Evolutionary conservation across 1,140 invertebrate species (phyloP), one percentile per base, ranked within the genome.

Genomic region (Zaprionus ornatus): DNA sequence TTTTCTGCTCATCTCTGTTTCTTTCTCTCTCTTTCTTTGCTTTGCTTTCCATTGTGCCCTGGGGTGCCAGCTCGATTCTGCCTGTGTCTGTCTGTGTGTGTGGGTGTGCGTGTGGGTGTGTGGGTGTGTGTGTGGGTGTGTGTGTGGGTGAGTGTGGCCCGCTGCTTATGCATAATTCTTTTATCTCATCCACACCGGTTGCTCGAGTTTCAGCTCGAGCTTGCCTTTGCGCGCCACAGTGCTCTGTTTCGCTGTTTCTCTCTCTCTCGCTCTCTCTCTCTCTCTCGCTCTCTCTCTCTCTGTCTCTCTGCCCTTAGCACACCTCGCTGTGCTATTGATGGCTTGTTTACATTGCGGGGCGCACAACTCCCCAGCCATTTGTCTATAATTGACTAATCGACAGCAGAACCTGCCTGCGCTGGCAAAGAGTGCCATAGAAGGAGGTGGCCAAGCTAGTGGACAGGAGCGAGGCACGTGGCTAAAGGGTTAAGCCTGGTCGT

Each of bases 311-410:
- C 29, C 29, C 9, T 10, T 10, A 10, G 17, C 48, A n/a, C 52
- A 5, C 35, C 48, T 12, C 17, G 50, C 52, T 68, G 69, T 85
- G 79, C 79, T 88, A 86, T 86, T 86, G 83, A 88, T 86, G 83
- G 77, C 83, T 86, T 86, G 83, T 86, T 86, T 86, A 86, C 83
- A 87, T 79, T 82, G 83, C 77, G 72, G 75, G 61, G 59, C 68
- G 62, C 74, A 17, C 74, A 79, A 74, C 77, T 87, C 83, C 80
- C 83, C 62, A 70, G 83, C 83, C 83, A 86, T 86, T 86, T 86
- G 83, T 86, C 83, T 88, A 87, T 86, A 86, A 86, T 86, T 86
- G 83, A 86, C 83, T 86, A 86, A 86, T 86, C 83, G 83, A 83
- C 83, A 74, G 83, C 71, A 70, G 73, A 56, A 61, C 40, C 54